phyloP scores from a whole-genome alignment of 2,797 vertebrate species.

The Catharus ustulatus region DNA sequence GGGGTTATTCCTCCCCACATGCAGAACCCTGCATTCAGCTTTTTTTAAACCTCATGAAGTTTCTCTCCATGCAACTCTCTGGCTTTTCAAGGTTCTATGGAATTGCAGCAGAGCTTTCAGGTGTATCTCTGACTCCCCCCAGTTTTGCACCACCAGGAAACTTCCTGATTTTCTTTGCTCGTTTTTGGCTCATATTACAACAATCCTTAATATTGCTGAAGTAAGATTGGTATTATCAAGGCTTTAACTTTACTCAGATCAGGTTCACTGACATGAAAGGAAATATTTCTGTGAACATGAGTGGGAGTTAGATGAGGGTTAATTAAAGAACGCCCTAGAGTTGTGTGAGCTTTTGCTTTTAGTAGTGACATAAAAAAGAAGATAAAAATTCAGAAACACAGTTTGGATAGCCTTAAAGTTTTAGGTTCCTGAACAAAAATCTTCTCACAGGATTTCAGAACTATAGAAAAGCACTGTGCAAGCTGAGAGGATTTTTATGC shows the following conservation, averaged over 20 bases:
- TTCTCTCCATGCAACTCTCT: too few species aligned
- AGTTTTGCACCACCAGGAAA: neutral
- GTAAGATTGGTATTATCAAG: neutral
- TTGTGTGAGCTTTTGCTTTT: slow-evolving; percentile 5
- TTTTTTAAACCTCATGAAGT: neutral
- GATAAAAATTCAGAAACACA: neutral
- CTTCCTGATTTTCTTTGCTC: neutral
- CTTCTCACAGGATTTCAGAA: slow-evolving; percentile 7
- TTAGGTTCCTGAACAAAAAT: neutral
- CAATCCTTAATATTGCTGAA: neutral
- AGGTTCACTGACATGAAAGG: neutral
- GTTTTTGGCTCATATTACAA: neutral
- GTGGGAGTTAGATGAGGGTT: neutral
- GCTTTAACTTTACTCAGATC: neutral
- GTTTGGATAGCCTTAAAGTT: neutral
- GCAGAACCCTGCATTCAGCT: neutral
- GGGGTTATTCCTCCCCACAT: neutral
- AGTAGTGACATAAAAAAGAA: neutral
- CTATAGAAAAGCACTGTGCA: neutral
- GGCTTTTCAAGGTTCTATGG: neutral
- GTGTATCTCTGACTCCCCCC: fast-evolving
- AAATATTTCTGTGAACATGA: neutral
- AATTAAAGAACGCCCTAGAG: neutral
- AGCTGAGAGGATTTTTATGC: neutral
- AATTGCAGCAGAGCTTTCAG: neutral